Evolutionary conservation across 2,888 invertebrate species (phyloP), one percentile per base, ranked within the genome.

Genomic region (Eupeodes luniger): DNA sequence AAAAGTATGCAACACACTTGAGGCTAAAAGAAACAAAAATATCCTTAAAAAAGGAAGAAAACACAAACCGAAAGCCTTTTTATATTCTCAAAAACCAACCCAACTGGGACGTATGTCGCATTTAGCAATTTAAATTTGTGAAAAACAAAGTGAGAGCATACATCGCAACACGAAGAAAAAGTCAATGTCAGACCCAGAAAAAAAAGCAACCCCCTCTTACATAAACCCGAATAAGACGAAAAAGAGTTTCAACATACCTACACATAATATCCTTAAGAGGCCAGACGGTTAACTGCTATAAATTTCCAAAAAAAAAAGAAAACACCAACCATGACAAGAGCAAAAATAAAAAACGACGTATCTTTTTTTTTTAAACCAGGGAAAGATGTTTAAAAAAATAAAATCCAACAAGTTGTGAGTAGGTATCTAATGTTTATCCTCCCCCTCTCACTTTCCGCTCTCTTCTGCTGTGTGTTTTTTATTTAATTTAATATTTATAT

Each of bases 251-350:
- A 61, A 59, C 59, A 59, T 70, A 59, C 47, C 36, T 49, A 53
- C 59, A 75, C 19, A 53, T 51, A 64, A 69, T 72, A 83, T 76
- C 72, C 80, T 83, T 81, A 77, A 77, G 83, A 76, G 77, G 72
- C 77, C 82, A 87, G 80, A 83, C 87, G 77, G 87, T 83, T 77
- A 80, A 87, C 83, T 87, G 76, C 87, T 76, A 83, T 87, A 87
- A 85, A 85, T 83, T 83, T 70, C 5, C 4, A 40, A 40, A 40
- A 40, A 72, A 80, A 69, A 34, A 67, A 77, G 14, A 67, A 47
- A 34, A 47, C 9, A 27, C n/a, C 57, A 47, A 70, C 61, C 40
- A 69, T 12, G 53, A 77, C 64, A 62, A 12, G 3, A 14, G 2
- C 5, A 14, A n/a, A n/a, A 67, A 64, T 59, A 55, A 67, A 44